Evolutionary conservation across 2,888 invertebrate genomes (phyloP), one percentile per base, ranked within the genome.

Genomic region (Drosophila multiciliata): DNA sequence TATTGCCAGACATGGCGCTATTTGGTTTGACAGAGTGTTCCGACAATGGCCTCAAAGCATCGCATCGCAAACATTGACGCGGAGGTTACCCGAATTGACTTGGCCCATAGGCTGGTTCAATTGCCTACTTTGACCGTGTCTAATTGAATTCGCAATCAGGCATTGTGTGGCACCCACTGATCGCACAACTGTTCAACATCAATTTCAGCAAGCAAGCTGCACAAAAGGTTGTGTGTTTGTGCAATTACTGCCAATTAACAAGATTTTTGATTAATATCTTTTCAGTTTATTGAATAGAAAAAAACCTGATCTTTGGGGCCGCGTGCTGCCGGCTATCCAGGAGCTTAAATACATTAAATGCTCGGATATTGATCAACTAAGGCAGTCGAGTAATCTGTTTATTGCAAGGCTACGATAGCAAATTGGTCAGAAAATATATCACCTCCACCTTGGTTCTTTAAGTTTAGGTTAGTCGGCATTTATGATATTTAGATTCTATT

Each of bases 191-290:
- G 58, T 50, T 63, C 58, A 49, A 49, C 65, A 72, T 72, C 62
- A 78, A 77, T 77, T 70, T 40, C 38, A 50, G 45, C 61, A 69
- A 60, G 15, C 23, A 23, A 45, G 45, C 45, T 4, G 23, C 36
- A 32, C 33, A n/a, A 42, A 58, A 62, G 49, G 50, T 66, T 42
- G 54, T 60, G 35, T 61, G 60, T 57, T 55, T 66, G 77, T 40
- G 55, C 55, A 81, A 62, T 87, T 82, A 75, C 72, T 78, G 82
- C 83, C 85, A 85, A 85, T 85, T 85, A 87, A 87, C 69, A 88
- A 79, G 85, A 75, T 86, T 77, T 82, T 53, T 53, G 64, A 66
- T 72, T 72, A 73, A 69, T 84, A 53, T 58, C 63, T 67, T 81
- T 38, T 55, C 15, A 17, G 23, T 38, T n/a, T 17, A 32, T n/a